phyloP scores from a whole-genome alignment of 2,113 vertebrate species.

The Nerophis lumbriciformis region DNA sequence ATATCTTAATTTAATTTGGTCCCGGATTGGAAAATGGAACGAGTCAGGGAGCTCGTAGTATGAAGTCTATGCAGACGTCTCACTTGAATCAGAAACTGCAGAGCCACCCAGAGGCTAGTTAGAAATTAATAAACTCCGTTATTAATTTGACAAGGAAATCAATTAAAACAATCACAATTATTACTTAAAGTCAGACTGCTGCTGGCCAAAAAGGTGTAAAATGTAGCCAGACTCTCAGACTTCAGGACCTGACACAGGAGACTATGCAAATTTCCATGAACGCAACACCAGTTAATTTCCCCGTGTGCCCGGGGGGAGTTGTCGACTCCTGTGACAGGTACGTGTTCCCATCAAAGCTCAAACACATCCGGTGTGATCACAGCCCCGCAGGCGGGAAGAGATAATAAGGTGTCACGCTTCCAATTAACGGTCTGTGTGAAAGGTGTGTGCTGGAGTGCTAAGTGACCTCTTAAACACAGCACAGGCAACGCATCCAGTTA shows the following conservation, averaged over 20 bases:
- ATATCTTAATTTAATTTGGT: constrained; percentile 31
- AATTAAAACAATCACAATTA: constrained; percentile 49
- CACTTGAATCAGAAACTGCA: constrained; percentile 29
- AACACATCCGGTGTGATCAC: constrained; percentile 10
- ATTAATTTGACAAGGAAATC: constrained; percentile 52
- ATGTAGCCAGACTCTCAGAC: constrained; percentile 20
- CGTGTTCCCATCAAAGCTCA: constrained; percentile 14
- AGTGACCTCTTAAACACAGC: constrained; percentile 15
- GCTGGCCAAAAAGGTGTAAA: constrained; percentile 11
- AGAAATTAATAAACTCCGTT: constrained; percentile 35
- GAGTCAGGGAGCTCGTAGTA: constrained; percentile 10
- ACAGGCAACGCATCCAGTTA: not conserved
- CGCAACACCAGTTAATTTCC: constrained; percentile 14
- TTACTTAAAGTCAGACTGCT: constrained; percentile 36
- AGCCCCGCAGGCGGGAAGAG: constrained; percentile 2
- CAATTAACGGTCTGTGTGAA: constrained; percentile 30
- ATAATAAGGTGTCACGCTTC: constrained; percentile 23
- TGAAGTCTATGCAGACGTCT: constrained; percentile 23
- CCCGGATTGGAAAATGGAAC: constrained; percentile 23
- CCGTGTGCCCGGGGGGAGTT: constrained; percentile 28
- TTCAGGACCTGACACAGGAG: constrained; percentile 9
- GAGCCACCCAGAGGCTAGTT: constrained; percentile 31
- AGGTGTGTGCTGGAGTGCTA: constrained; percentile 8
- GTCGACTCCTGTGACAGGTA: constrained; percentile 29
- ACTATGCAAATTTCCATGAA: constrained; percentile 45